A percentile compares a stretch with the other conserved stretches of the same genome.
These are phyloP conservation scores for Hydrotaea diabolus DNA, from an alignment of 2,888 invertebrate genomes.

Conservation along the genomic window DNA sequence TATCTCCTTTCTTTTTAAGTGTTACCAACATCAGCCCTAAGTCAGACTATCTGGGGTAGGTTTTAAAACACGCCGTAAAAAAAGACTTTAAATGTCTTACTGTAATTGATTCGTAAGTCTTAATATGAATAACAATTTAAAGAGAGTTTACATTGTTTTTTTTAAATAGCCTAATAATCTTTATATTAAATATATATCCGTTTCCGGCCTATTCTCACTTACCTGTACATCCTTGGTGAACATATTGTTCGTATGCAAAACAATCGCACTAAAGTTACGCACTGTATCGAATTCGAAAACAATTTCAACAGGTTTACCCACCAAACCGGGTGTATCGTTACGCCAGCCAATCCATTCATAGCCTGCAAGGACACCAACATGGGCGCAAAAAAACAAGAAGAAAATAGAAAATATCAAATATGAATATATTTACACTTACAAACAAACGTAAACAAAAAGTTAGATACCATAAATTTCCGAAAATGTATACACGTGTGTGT, in stretches of 20 bases:
- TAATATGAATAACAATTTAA: too few relatives aligned
- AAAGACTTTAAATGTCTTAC: too few relatives aligned
- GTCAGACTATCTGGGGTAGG: too few relatives aligned
- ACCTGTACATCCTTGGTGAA: conserved; percentile 89
- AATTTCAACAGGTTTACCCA: conserved; percentile 86
- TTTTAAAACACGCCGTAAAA: too few relatives aligned
- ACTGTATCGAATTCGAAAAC: conserved; percentile 90
- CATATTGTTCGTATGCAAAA: conserved; percentile 89
- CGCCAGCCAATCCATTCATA: conserved; percentile 94
- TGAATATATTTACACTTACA: background rate
- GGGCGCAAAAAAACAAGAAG: background rate
- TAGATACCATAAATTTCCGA: conserved; percentile 2
- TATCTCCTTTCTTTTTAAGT: too few relatives aligned
- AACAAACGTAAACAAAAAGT: background rate
- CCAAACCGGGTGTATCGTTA: conserved; percentile 84
- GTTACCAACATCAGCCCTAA: too few relatives aligned
- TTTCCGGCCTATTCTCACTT: conserved; percentile 74
- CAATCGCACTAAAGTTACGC: conserved; percentile 88
- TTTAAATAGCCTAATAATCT: too few relatives aligned
- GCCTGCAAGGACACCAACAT: conserved; percentile 80
- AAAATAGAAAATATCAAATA: background rate
- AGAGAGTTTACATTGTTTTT: too few relatives aligned
- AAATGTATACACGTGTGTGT: too few relatives aligned
- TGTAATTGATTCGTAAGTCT: too few relatives aligned
- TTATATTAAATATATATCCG: too few relatives aligned